phyloP scores from a whole-genome alignment of 2,113 vertebrate species.

The Seriola rivoliana region DNA sequence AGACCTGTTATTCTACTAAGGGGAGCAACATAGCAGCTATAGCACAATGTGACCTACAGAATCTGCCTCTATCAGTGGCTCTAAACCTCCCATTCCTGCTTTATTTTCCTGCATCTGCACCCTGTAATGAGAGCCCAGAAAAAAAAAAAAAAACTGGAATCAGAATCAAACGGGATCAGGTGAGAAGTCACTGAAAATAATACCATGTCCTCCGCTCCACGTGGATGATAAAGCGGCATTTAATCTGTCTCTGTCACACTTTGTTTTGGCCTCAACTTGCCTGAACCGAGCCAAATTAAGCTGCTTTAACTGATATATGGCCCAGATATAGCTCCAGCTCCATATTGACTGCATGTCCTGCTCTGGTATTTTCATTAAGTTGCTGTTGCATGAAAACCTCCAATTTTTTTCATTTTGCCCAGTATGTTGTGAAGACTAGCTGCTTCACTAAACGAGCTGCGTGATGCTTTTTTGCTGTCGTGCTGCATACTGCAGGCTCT shows the following conservation, averaged over 20 bases:
- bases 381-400: slow-evolving; percentile 20
- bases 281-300: slow-evolving; percentile 65
- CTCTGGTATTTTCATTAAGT: slow-evolving; percentile 41
- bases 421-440: neutral
- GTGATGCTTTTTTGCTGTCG: neutral
- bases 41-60: neutral
- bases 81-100: slow-evolving; percentile 2
- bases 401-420: neutral
- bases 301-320: slow-evolving; percentile 66
- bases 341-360: slow-evolving; percentile 35
- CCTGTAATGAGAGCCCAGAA: slow-evolving; percentile 7
- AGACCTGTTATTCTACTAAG: neutral
- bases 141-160: neutral
- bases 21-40: neutral
- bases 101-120: neutral
- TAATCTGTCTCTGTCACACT: slow-evolving; percentile 74
- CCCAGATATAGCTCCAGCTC: slow-evolving; percentile 59
- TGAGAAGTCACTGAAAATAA: slow-evolving; percentile 40
- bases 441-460: neutral
- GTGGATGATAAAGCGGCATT: slow-evolving; percentile 54
- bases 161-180: slow-evolving; percentile 21
- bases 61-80: neutral
- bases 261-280: slow-evolving; percentile 65
- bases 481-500: neutral
- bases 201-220: slow-evolving; percentile 19